Conservation (phyloP, 2,113 vertebrate species). For the Apodemus sylvaticus region DNA sequence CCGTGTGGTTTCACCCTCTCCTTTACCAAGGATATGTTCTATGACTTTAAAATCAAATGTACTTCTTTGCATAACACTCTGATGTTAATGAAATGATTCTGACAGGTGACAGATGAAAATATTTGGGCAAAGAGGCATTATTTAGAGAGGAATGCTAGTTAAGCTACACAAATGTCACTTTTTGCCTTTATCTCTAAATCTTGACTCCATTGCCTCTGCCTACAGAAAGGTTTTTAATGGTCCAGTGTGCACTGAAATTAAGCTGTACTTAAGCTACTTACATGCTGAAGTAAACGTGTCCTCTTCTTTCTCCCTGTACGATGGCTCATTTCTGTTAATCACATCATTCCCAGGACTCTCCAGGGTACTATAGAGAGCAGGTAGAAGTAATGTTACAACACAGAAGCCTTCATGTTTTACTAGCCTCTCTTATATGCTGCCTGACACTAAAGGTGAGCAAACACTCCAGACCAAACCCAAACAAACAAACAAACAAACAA, state of each 20-base stretch:
- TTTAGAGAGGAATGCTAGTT: conserved; percentile 66
- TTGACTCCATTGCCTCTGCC: conserved; percentile 45
- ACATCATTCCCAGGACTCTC: conserved; percentile 76
- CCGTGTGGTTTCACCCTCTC: not conserved
- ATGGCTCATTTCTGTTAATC: conserved; percentile 76
- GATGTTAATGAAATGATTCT: conserved; percentile 30
- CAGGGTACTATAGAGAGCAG: conserved; percentile 66
- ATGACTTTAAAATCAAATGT: conserved; percentile 39
- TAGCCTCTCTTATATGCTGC: conserved; percentile 49
- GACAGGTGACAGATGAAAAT: conserved; percentile 31
- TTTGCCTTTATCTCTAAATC: conserved; percentile 40
- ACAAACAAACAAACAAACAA: not conserved
- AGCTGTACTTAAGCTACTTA: conserved; percentile 69
- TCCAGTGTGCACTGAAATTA: conserved; percentile 62
- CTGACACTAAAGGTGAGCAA: conserved; percentile 70
- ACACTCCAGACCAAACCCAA: conserved; percentile 18
- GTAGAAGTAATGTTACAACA: conserved; percentile 57
- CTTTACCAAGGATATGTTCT: not conserved
- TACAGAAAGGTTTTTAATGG: conserved; percentile 14
- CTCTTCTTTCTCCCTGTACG: conserved; percentile 66
- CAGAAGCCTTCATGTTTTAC: conserved; percentile 75
- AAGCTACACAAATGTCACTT: conserved; percentile 55
- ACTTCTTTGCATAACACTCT: not conserved
- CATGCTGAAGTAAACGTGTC: conserved; percentile 76
- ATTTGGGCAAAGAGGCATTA: conserved; percentile 60